Evolutionary conservation across 2,113 vertebrate genomes (phyloP).

Genomic region (Odontesthes bonariensis): DNA sequence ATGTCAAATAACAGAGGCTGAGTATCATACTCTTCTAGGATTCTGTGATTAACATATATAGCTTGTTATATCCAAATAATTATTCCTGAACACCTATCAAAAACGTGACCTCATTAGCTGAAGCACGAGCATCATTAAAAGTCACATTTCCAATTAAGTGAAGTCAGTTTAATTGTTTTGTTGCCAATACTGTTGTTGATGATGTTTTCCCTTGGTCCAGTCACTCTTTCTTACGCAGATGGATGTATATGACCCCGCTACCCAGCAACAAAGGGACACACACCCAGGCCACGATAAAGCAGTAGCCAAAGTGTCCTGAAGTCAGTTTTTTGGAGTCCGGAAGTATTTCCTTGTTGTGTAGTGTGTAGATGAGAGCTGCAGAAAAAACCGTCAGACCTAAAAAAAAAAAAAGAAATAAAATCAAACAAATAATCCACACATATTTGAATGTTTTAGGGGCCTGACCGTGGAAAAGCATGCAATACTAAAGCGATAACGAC

Average conservation of each 20-base stretch:
- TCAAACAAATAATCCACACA: background rate
- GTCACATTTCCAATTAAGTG: background rate
- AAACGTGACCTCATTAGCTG: conserved; percentile 7
- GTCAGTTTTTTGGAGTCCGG: conserved; percentile 50
- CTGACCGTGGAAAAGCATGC: background rate
- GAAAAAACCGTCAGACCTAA: conserved; percentile 85
- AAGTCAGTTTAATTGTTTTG: background rate
- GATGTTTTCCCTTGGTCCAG: background rate
- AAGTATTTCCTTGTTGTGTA: conserved; percentile 85
- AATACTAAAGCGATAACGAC: background rate
- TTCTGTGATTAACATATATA: background rate
- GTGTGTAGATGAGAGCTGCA: conserved; percentile 87
- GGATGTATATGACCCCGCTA: conserved; percentile 89
- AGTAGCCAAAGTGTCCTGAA: conserved; percentile 88
- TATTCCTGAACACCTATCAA: background rate
- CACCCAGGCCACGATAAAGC: conserved; percentile 89
- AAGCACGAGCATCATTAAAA: conserved; percentile 3
- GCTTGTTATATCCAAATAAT: background rate
- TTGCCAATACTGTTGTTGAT: background rate
- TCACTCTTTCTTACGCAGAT: conserved; percentile 89
- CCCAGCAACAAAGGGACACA: conserved; percentile 87
- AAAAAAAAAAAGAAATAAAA: no score
- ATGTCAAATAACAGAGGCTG: background rate
- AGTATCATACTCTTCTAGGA: background rate
- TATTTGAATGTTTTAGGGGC: background rate